Base-by-base conservation (phyloP, 2,113 vertebrate species). In the Chloebia gouldiae region DNA sequence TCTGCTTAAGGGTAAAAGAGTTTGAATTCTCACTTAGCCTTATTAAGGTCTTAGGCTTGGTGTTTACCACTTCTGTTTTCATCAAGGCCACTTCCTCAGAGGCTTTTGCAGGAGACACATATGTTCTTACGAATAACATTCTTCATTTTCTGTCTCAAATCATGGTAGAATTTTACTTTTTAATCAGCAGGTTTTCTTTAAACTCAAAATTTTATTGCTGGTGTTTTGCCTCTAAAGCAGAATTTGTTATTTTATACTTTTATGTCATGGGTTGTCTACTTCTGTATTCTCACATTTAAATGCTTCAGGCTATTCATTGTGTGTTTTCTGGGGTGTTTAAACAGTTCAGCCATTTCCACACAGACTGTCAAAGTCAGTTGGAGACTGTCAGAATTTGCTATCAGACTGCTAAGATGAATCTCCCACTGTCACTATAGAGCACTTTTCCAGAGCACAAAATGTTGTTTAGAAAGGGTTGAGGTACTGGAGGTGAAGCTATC, bases 291-390 rank as follows among this genome's bases (percentile, higher is more conserved):
- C 86, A 86, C 54, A 42, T 94, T 88, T 33, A 47, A 66, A 59
- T 3, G 47, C 88, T 93, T 83, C 47, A 60, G 88, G 94, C 86
- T 83, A 44, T 86, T 88, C 59, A 31, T 44, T 64, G 27, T 75
- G 17, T 92, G 64, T 81, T 94, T 96, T 86, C 92, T 92, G 64
- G 78, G 81, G 35, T 54, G 30, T 92, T 93, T 93, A 93, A 93
- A 49, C 79, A 73, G 88, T 90, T 86, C 76, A 70, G 50, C 80
- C 91, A 63, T 92, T 94, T 92, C 79, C 59, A 66, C 27, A 42
- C 60, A 88, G 75, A 33, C 71, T 88, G 71, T 86, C 7, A 6
- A 69, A 93, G 60, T 80, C 80, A 45, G 12, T 78, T 66, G 64
- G 82, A 92, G 47, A 50, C 71, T 49, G 33, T 90, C 86, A 95